Conservation (phyloP, 2,113 vertebrate species). For the Ctenodactylus gundi region DNA sequence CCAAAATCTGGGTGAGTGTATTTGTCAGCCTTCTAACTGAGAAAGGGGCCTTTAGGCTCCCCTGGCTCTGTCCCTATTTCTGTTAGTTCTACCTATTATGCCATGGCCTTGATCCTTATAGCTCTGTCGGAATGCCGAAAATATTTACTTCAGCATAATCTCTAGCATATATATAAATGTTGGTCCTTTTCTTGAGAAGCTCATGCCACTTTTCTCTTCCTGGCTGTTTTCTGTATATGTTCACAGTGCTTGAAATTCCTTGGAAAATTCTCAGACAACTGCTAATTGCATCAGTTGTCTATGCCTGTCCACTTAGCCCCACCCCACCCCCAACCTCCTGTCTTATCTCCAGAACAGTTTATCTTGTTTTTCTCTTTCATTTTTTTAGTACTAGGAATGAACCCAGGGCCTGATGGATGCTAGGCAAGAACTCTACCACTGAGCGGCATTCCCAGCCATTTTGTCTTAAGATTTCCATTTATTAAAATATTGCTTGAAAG, state of each 20-base stretch:
- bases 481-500: conserved; percentile 45
- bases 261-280: conserved; percentile 30
- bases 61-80: not conserved
- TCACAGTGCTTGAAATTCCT: conserved; percentile 23
- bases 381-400: not conserved
- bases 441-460: not conserved
- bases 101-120: not conserved
- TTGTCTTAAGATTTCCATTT: conserved; percentile 18
- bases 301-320: not conserved
- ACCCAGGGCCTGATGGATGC: not conserved
- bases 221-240: not conserved
- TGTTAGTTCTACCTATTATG: not conserved
- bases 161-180: not conserved
- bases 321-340: not conserved
- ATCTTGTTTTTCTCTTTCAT: not conserved
- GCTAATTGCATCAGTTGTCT: not conserved
- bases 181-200: not conserved
- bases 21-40: not conserved
- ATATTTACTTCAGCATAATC: conserved; percentile 15
- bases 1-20: not conserved
- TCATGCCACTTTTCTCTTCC: not conserved
- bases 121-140: not conserved
- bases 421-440: not conserved
- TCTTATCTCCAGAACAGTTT: conserved; percentile 22
- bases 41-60: not conserved